Evolutionary conservation across 37 sponge, comb jelly and placozoan genomes (phyloP), one percentile per base, ranked within the genome.

Genomic region (Ianthella basta): DNA sequence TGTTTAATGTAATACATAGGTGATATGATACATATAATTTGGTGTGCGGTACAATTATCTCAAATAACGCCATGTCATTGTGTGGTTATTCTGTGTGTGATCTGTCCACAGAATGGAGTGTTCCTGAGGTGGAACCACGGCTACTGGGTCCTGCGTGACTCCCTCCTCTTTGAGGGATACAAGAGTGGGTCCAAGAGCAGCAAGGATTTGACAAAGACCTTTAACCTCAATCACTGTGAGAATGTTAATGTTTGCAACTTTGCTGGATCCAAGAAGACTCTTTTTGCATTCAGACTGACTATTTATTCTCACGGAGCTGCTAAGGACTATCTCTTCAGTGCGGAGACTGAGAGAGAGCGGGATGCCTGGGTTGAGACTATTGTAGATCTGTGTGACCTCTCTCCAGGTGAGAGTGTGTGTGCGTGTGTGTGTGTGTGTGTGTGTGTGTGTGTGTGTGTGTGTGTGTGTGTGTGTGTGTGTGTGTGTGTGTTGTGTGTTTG

Each of bases 61-160:
- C n/a, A n/a, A n/a, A n/a, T n/a, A n/a, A n/a, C n/a, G n/a, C n/a
- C n/a, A n/a, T n/a, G n/a, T n/a, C n/a, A n/a, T 44, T 8, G 3
- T 44, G 8, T 8, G 8, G 50, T 44, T 3, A 44, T 44, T 44
- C 50, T 8, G 8, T 44, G 50, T 44, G 50, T 44, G 6, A 10
- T 44, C 3, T 10, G 3, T 44, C 8, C 50, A 44, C 12, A 36
- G 72, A 19, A 70, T 19, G 72, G 30, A 3, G n/a, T 36, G 20
- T 70, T 35, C 12, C 29, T 70, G 77, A 50, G 21, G 0, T 81
- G 92, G 89, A 80, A 92, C 34, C 65, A 57, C 27, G 69, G 89
- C 12, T 92, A 83, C 72, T 92, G 88, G 77, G 86, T 92, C 54
- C 80, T 92, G 60, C 85, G 89, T 84, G 65, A 81, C 0, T 35